Evolutionary conservation across 2,888 invertebrate genomes (phyloP).

Genomic region (Heliconius hortense): DNA sequence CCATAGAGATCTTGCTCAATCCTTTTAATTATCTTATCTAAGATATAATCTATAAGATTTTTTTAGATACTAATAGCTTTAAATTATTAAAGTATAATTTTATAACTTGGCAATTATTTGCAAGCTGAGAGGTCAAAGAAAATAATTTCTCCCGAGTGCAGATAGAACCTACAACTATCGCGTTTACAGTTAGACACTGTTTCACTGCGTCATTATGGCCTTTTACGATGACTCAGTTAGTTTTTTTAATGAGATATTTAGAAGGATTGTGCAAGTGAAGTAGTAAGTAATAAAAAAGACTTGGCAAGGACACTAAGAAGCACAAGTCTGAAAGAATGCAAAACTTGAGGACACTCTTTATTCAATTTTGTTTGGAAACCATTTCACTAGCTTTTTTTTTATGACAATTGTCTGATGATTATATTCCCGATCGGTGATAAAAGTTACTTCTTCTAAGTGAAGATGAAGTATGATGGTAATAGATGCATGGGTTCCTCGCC

Average conservation of each 20-base stretch:
- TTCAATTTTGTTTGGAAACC: neutral
- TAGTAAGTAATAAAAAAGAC: neutral
- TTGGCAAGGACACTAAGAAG: neutral
- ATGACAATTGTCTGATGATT: neutral
- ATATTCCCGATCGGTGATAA: neutral
- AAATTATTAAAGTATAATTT: too few species aligned
- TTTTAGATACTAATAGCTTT: neutral
- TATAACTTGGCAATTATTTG: too few species aligned
- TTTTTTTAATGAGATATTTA: neutral
- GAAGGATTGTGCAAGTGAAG: neutral
- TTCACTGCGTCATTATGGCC: too few species aligned
- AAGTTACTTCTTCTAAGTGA: neutral
- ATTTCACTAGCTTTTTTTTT: neutral
- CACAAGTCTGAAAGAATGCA: neutral
- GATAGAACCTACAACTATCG: too few species aligned
- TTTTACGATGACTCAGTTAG: too few species aligned
- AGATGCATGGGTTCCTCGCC: slow-evolving; percentile 17
- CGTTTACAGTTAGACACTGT: too few species aligned
- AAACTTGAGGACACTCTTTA: neutral
- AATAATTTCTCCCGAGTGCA: too few species aligned
- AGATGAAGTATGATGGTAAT: neutral
- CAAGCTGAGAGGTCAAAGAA: too few species aligned
- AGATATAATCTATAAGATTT: neutral
- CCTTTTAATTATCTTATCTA: neutral
- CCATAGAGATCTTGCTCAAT: neutral